Conservation (phyloP, 2,797 vertebrate species). For the Schizothorax lantsangensis region DNA sequence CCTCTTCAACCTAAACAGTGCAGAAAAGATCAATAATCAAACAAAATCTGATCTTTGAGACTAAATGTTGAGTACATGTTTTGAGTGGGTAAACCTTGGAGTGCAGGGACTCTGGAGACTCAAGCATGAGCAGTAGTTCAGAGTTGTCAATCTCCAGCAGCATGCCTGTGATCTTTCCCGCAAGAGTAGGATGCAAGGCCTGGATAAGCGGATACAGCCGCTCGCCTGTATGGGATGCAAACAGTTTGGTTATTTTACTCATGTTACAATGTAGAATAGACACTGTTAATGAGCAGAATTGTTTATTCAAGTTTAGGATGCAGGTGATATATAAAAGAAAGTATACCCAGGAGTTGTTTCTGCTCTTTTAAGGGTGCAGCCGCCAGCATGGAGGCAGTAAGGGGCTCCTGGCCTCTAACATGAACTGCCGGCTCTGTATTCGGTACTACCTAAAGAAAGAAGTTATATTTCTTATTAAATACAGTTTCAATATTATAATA, state of each 20-base stretch:
- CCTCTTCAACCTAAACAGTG: constrained; percentile 87
- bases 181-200: constrained; percentile 80
- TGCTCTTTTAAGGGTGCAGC: too few relatives aligned
- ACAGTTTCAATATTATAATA: too few relatives aligned
- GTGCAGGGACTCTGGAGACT: constrained; percentile 89
- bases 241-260: neutral
- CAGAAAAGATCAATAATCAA: neutral
- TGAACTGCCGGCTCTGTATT: constrained; percentile 80
- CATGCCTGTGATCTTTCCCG: constrained; percentile 67
- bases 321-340: neutral
- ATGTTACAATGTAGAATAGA: neutral
- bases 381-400: constrained; percentile 84
- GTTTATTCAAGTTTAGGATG: neutral
- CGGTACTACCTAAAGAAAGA: constrained; percentile 63
- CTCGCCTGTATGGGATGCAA: constrained; percentile 71
- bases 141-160: constrained; percentile 96
- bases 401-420: constrained; percentile 83
- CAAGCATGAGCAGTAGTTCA: constrained; percentile 93
- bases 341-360: too few relatives aligned
- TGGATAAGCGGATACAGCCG: constrained; percentile 89
- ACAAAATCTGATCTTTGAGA: constrained; percentile 55
- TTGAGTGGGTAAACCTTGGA: constrained; percentile 80
- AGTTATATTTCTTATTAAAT: neutral
- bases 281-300: neutral
- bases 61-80: neutral